Evolutionary conservation across 2,113 vertebrate genomes (phyloP).

Genomic region (Procavia capensis): DNA sequence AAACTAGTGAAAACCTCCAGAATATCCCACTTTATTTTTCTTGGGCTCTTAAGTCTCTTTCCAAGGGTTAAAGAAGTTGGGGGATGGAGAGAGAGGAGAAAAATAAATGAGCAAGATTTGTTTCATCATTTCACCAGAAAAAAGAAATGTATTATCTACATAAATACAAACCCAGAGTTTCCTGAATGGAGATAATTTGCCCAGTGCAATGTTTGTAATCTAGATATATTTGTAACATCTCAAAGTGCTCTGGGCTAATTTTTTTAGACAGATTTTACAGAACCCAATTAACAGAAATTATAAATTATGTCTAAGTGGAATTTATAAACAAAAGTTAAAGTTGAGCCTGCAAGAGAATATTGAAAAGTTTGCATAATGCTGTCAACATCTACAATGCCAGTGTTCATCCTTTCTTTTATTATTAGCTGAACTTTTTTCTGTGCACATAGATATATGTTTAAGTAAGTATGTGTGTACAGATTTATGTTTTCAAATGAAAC

Average conservation of each 20-base stretch:
- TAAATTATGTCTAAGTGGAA: slow-evolving; percentile 82
- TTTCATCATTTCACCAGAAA: slow-evolving; percentile 69
- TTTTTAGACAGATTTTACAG: slow-evolving; percentile 84
- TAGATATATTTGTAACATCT: slow-evolving; percentile 79
- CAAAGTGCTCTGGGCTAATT: slow-evolving; percentile 70
- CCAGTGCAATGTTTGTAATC: slow-evolving; percentile 68
- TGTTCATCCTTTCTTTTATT: slow-evolving; percentile 70
- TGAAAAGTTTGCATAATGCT: slow-evolving; percentile 84
- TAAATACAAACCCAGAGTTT: slow-evolving; percentile 78
- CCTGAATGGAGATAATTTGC: slow-evolving; percentile 71
- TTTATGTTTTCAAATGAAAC: slow-evolving; percentile 83
- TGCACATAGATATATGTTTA: slow-evolving; percentile 69
- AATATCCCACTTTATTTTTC: slow-evolving; percentile 39
- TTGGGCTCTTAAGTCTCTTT: slow-evolving; percentile 50
- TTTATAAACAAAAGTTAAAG: slow-evolving; percentile 86
- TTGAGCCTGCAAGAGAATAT: slow-evolving; percentile 75
- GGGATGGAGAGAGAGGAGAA: rapidly evolving
- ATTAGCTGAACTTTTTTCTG: slow-evolving; percentile 69
- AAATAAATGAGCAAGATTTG: neutral
- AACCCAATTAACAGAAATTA: slow-evolving; percentile 81
- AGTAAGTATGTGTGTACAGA: slow-evolving; percentile 71
- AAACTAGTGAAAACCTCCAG: slow-evolving; percentile 28
- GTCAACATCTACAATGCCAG: slow-evolving; percentile 70
- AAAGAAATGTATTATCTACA: slow-evolving; percentile 64
- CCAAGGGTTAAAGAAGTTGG: slow-evolving; percentile 47